Base-by-base conservation (phyloP, 1,140 invertebrate genomes). In the Planococcus citri region DNA sequence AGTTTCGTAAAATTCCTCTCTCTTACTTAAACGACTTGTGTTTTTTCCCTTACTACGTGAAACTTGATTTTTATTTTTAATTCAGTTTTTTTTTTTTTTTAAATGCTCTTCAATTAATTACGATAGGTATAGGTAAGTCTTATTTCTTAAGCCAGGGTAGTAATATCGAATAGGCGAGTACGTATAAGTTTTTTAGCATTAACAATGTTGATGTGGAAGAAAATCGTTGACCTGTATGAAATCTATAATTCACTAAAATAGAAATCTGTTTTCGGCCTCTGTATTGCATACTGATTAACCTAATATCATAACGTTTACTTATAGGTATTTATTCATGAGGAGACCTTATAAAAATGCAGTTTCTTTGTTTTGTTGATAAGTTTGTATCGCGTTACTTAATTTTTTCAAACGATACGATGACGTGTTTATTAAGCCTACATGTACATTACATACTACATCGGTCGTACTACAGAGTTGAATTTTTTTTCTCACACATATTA, bases 341-440 rank as follows among this genome's bases (percentile, higher is more conserved):
- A 51, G 41, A 51, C 41, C 41, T 51, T 51, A 51, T 51, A 51
- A 51, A 51, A 51, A 51, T 51, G 41, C 41, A 51, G 41, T 51
- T 51, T 51, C 41, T 51, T 51, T 51, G 41, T 51, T 51, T 51
- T 51, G 12, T 51, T 51, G 41, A 51, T 51, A 3, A 51, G 41
- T 51, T 51, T 51, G 41, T 51, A 51, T 51, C 41, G 41, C 41
- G n/a, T 51, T 51, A 51, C 41, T 51, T 51, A 51, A 17, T 17
- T 51, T 33, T 33, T 6, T 33, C n/a, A n/a, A 33, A 33, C 29
- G 29, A 51, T 6, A 51, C 41, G 41, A n/a, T n/a, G n/a, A n/a
- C n/a, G n/a, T n/a, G n/a, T n/a, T n/a, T n/a, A n/a, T n/a, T n/a
- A n/a, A 51, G 41, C n/a, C 10, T 51, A 51, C 41, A 17, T 17